These are phyloP conservation scores for Trichosurus vulpecula DNA, from an alignment of 2,797 vertebrate genomes.

Conservation along the genomic window DNA sequence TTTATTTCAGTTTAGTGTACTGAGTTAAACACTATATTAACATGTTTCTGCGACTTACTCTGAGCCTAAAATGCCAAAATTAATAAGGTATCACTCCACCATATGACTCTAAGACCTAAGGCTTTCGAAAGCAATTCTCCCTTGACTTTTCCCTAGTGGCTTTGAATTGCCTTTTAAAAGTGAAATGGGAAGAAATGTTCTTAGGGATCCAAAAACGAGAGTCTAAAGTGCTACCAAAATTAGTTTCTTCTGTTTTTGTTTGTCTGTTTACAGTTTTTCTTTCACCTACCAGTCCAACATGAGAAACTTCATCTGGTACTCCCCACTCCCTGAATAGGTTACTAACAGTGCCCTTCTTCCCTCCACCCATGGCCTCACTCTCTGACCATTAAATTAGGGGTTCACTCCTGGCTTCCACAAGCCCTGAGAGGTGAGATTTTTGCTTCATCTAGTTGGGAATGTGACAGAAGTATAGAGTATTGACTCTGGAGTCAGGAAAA, in stretches of 20 bases:
- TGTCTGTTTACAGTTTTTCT: background rate
- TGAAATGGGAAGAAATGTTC: background rate
- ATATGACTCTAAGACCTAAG: background rate
- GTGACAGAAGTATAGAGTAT: background rate
- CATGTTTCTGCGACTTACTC: background rate
- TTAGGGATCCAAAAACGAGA: background rate
- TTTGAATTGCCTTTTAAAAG: background rate
- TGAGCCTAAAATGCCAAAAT: background rate
- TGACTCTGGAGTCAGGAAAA: background rate
- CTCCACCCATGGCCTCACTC: background rate
- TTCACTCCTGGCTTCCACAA: background rate
- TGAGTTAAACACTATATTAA: background rate
- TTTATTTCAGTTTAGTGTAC: background rate
- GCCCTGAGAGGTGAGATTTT: background rate
- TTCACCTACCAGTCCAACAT: background rate
- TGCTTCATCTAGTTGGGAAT: background rate
- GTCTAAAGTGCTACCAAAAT: background rate
- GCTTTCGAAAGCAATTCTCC: background rate
- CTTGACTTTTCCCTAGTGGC: background rate
- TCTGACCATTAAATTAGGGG: background rate
- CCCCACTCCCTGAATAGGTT: background rate
- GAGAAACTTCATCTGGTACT: background rate
- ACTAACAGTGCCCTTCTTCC: background rate
- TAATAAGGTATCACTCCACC: background rate
- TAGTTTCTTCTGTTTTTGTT: background rate